These are phyloP conservation scores for Melopsittacus undulatus DNA, from an alignment of 2,797 vertebrate genomes.

Conservation along the genomic window DNA sequence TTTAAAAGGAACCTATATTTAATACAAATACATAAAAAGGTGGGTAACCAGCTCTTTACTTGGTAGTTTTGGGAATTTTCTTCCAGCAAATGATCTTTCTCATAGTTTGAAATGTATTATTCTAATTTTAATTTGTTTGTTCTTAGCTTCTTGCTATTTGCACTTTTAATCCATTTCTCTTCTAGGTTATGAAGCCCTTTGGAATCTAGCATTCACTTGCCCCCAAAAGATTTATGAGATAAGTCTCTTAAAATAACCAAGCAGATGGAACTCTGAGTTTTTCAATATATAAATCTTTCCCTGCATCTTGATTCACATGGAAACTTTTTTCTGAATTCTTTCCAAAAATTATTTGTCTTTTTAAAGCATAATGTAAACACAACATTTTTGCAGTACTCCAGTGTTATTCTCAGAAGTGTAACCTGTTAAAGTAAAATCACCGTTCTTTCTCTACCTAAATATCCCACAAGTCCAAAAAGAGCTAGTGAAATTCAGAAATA, in stretches of 20 bases:
- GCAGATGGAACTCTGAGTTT: background rate
- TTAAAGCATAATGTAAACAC: background rate
- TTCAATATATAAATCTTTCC: background rate
- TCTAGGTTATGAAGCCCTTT: background rate
- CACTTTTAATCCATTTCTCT: background rate
- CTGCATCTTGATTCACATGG: background rate
- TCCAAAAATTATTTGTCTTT: background rate
- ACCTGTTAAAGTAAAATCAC: background rate
- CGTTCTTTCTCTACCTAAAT: background rate
- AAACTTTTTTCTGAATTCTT: background rate
- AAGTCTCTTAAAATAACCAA: background rate
- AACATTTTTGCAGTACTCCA: background rate
- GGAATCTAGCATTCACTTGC: background rate
- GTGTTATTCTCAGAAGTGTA: background rate
- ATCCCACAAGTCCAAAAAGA: background rate
- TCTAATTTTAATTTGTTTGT: background rate
- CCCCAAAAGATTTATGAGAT: background rate
- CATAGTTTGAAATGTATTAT: background rate
- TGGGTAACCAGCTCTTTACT: accelerated
- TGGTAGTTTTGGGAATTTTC: background rate
- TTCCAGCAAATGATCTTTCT: background rate
- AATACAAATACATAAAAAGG: background rate
- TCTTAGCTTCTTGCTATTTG: background rate
- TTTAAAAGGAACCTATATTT: background rate
- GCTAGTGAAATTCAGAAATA: background rate